These are phyloP conservation scores for Coilia nasus DNA, from an alignment of 2,797 vertebrate genomes.

Conservation along the genomic window DNA sequence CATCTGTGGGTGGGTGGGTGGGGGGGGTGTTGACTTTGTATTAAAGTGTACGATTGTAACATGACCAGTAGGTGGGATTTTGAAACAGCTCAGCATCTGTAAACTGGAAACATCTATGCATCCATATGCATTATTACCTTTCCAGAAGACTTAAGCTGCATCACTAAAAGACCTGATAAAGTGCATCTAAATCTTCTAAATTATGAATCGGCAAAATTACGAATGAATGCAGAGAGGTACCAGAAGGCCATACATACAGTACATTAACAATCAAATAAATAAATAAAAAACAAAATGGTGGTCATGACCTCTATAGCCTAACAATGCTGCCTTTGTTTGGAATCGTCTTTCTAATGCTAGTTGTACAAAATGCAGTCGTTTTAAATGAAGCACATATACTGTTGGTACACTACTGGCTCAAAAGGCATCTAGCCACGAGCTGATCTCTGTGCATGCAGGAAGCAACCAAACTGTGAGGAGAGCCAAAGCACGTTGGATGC, in stretches of 20 bases:
- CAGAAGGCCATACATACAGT: neutral
- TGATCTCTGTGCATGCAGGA: neutral
- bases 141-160: neutral
- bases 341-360: neutral
- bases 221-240: neutral
- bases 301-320: neutral
- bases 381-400: neutral
- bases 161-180: neutral
- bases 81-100: neutral
- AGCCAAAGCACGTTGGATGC: neutral
- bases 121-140: neutral
- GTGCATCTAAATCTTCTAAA: neutral
- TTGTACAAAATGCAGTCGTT: neutral
- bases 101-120: slow-evolving; percentile 1
- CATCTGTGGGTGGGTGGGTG: no score
- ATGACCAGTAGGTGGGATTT: neutral
- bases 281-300: neutral
- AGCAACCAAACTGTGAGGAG: neutral
- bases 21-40: no score
- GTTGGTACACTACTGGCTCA: neutral
- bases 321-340: neutral
- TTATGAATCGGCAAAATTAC: neutral
- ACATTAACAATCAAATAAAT: no score
- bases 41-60: neutral
- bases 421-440: neutral